Base-by-base conservation (phyloP, 2,797 vertebrate species). In the Rhinatrema bivittatum region DNA sequence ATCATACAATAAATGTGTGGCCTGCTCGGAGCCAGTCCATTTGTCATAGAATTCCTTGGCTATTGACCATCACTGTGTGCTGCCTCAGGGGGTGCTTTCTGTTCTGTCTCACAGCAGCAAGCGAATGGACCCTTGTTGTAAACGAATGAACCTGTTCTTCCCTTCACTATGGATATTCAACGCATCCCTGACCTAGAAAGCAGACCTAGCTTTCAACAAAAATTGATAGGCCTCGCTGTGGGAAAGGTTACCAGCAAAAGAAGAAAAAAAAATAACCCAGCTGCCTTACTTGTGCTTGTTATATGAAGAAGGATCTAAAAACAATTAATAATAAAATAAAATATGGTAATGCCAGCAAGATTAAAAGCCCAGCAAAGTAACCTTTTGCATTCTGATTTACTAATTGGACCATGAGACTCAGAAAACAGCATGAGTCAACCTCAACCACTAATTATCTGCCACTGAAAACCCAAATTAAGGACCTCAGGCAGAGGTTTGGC, bases 41-140 rank as follows among this genome's bases (percentile, higher is more conserved):
- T 66, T 64, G 49, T 62, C 61, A 63, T 43, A n/a, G 33, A 33
- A 46, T 60, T 50, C 51, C 42, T 65, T 56, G 2, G 3, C 16
- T 6, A 31, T 53, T 64, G 44, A 52, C 48, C 17, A 69, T 25
- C 21, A 28, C 40, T 36, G 26, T 38, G 10, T 17, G 42, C 16
- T 43, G 50, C 57, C 36, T 43, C 32, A 11, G 13, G 60, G 60
- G 55, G n/a, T n/a, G 28, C 17, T 17, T 15, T 12, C 15, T 37
- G 42, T 57, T 53, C 40, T 62, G 60, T 48, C 55, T 48, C 36
- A 10, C 29, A 17, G 38, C 20, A 36, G 29, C 25, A 34, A 45
- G 15, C 39, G 68, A 50, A 72, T 53, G 47, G 40, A 47, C 39
- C 43, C 6, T 39, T 43, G 5, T 24, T 28, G 7, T 29, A 47